phyloP scores from a whole-genome alignment of 2,797 vertebrate genomes.

The Platyrinchus mystaceus region DNA sequence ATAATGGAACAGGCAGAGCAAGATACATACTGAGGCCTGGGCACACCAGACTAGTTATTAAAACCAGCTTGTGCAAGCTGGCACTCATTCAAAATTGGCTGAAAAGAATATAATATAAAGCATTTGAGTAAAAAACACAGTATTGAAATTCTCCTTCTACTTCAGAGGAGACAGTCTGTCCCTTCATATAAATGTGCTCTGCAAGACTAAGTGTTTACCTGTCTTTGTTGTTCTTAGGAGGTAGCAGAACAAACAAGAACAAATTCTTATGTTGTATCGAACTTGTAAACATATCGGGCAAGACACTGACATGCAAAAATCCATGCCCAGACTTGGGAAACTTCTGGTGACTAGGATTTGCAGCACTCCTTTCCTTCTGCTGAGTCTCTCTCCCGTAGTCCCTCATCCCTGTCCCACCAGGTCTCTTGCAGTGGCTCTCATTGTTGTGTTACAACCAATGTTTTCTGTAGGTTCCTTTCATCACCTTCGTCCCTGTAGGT shows the following conservation, averaged over 20 bases:
- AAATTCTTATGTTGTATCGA: not conserved
- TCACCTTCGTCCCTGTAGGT: not conserved
- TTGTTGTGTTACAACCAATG: not conserved
- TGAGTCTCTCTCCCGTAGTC: not conserved
- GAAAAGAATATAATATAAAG: not conserved
- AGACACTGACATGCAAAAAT: not conserved
- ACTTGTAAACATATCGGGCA: not conserved
- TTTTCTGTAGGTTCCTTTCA: not conserved
- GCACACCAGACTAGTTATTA: not conserved
- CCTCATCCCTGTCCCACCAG: not conserved
- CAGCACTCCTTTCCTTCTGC: not conserved
- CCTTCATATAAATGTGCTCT: not conserved
- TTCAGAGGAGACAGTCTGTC: not conserved
- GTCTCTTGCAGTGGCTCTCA: not conserved
- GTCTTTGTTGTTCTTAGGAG: not conserved
- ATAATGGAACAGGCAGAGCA: not conserved
- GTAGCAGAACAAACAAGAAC: not conserved
- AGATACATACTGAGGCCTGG: not conserved
- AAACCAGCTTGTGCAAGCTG: not conserved
- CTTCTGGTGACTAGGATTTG: not conserved
- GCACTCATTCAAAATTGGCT: not conserved
- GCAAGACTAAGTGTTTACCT: not conserved
- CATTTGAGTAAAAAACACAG: not conserved
- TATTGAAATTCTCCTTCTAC: not conserved
- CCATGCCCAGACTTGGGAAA: rapidly evolving